These are phyloP conservation scores for Pteromalus puparum DNA, from an alignment of 1,140 invertebrate genomes.

Conservation along the genomic window DNA sequence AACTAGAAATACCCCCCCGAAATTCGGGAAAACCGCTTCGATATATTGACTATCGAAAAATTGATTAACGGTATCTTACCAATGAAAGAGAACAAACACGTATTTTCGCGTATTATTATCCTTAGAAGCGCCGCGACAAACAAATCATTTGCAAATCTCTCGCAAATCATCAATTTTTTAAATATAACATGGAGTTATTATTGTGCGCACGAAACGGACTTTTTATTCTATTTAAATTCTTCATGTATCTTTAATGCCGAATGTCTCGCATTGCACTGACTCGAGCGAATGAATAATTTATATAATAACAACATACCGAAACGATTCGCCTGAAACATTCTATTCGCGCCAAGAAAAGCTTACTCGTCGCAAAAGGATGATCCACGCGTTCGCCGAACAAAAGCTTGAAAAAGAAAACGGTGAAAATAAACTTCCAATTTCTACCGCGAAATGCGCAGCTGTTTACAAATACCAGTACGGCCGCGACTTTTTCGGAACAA, in stretches of 20 bases:
- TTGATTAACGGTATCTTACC: too few species aligned
- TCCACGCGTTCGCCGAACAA: neutral
- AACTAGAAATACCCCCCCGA: neutral
- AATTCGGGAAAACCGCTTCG: neutral
- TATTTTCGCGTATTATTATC: too few species aligned
- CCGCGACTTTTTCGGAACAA: neutral
- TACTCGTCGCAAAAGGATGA: neutral
- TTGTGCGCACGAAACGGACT: neutral
- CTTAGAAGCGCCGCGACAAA: too few species aligned
- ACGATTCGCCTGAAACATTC: neutral
- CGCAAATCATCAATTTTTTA: too few species aligned
- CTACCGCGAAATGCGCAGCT: neutral
- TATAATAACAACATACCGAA: neutral
- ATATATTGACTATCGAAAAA: too few species aligned
- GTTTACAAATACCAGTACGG: neutral
- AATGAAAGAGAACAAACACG: too few species aligned
- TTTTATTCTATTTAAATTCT: neutral
- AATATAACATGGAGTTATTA: too few species aligned
- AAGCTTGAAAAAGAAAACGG: neutral
- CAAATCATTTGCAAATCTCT: too few species aligned
- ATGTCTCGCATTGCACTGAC: neutral
- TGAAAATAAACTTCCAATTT: neutral
- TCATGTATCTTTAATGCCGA: neutral
- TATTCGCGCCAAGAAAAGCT: neutral
- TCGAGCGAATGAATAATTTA: neutral